phyloP scores from a whole-genome alignment of 2,797 vertebrate species.

The Urocyon cinereoargenteus region DNA sequence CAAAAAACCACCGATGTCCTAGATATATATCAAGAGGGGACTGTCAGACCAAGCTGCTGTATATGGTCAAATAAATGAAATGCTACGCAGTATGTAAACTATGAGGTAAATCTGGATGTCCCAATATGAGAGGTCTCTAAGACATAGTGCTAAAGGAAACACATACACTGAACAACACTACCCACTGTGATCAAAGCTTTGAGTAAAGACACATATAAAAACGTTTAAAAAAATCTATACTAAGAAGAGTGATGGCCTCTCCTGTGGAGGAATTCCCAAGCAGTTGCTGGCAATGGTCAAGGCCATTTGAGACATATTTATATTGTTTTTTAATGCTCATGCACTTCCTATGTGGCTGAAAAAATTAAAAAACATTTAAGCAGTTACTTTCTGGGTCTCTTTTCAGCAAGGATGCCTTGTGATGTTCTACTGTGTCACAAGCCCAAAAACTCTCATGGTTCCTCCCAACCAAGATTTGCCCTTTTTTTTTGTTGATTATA shows the following conservation, averaged over 20 bases:
- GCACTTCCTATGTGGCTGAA: neutral
- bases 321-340: neutral
- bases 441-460: neutral
- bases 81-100: neutral
- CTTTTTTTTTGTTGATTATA: neutral
- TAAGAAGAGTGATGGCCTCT: neutral
- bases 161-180: neutral
- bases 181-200: neutral
- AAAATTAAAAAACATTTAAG: constrained; percentile 3
- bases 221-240: neutral
- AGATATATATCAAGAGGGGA: neutral
- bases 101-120: neutral
- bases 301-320: neutral
- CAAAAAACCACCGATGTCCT: neutral
- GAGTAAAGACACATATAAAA: neutral
- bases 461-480: neutral
- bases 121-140: neutral
- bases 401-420: neutral
- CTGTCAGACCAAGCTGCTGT: neutral
- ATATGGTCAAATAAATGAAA: neutral
- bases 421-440: neutral
- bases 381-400: neutral
- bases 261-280: neutral
- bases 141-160: neutral
- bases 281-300: neutral